Percentiles rank a stretch among this genome's conserved stretches.
Evolutionary conservation across 1,140 invertebrate genomes (phyloP).

Genomic region (Pseudomyrmex sp.): DNA sequence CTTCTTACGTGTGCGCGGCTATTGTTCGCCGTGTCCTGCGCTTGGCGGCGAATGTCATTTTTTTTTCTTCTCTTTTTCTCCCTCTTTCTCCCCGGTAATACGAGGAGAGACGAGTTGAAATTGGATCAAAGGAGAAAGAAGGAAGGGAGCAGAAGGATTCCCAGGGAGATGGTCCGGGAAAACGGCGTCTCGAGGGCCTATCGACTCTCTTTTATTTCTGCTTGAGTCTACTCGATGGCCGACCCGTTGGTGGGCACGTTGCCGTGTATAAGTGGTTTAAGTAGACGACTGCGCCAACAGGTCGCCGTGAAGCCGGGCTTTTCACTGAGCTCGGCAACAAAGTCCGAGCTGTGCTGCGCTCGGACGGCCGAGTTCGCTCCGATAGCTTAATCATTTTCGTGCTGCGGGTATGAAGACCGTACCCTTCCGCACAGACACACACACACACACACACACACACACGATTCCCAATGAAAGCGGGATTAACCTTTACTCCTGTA

Average conservation of each 20-base stretch:
- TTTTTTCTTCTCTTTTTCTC: not conserved
- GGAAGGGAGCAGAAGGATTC: not conserved
- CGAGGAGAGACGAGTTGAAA: conserved; percentile 50
- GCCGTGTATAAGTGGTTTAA: conserved; percentile 62
- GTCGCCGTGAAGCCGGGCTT: conserved; percentile 35
- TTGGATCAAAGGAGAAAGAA: conserved; percentile 20
- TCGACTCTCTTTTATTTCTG: conserved; percentile 59
- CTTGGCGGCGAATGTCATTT: conserved; percentile 37
- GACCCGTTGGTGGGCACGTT: conserved; percentile 49
- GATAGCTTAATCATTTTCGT: conserved; percentile 52
- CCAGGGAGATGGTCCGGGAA: conserved; percentile 37
- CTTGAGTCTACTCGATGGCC: conserved; percentile 52
- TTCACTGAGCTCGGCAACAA: conserved; percentile 41
- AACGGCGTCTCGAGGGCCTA: conserved; percentile 53
- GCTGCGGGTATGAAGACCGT: conserved; percentile 25
- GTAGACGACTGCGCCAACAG: conserved; percentile 59
- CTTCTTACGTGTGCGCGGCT: conserved; percentile 4
- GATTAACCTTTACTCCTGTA: not conserved
- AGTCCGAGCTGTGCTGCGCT: conserved; percentile 12
- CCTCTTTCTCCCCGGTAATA: not conserved
- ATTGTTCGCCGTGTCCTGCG: conserved; percentile 7
- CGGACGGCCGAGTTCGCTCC: conserved; percentile 25
- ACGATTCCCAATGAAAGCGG: not conserved
- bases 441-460: not conserved
- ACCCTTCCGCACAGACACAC: too few relatives aligned